Evolutionary conservation across 2,113 vertebrate genomes (phyloP).

Genomic region (Microcebus ravelobensis): DNA sequence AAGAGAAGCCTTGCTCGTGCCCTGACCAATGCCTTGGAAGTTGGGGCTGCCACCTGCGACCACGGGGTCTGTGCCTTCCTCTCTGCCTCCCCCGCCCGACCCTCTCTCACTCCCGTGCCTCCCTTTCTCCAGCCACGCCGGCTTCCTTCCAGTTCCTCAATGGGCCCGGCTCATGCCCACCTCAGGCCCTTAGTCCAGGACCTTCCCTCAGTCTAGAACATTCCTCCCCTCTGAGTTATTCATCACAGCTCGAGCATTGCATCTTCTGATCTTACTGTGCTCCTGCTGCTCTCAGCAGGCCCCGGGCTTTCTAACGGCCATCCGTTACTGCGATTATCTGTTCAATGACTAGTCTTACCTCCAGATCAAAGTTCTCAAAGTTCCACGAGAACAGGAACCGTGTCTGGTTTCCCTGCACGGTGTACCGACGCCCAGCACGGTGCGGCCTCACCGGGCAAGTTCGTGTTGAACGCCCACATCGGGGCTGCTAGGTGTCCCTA

Average conservation of each 20-base stretch:
- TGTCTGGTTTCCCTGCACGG: too few species aligned
- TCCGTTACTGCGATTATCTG: neutral
- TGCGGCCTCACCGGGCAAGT: fast-evolving
- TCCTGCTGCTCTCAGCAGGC: too few species aligned
- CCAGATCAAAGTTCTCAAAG: neutral
- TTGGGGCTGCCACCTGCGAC: neutral
- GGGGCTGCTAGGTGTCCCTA: neutral
- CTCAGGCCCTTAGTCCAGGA: neutral
- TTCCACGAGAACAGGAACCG: neutral
- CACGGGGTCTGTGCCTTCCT: neutral
- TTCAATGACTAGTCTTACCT: neutral
- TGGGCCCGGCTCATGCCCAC: neutral
- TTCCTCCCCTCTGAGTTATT: too few species aligned
- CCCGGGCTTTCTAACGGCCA: neutral
- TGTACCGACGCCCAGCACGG: neutral
- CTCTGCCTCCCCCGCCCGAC: neutral
- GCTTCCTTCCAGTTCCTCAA: neutral
- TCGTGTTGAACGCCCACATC: neutral
- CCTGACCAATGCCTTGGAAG: neutral
- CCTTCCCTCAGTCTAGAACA: neutral
- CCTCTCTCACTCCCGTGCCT: too few species aligned
- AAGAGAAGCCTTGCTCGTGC: neutral
- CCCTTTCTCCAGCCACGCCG: neutral
- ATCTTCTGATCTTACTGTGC: neutral
- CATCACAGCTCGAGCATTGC: fast-evolving